Base-by-base conservation (phyloP, 1,140 invertebrate species). In the Ptiloglossa arizonensis region DNA sequence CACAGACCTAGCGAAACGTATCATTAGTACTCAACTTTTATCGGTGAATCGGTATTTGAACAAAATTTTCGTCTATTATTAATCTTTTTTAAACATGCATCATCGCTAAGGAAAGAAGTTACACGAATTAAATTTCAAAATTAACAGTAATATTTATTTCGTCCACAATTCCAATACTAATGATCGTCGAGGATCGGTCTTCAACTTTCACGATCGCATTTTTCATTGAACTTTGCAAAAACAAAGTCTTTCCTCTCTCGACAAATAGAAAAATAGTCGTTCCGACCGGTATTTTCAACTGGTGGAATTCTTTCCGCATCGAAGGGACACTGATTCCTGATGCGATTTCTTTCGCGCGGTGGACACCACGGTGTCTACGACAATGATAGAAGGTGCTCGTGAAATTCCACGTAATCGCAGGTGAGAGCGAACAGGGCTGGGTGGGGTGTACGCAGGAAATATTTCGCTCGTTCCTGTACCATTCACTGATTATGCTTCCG, bases 401-500 rank as follows among this genome's bases (percentile, higher is more conserved):
- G 52, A 63, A 59, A 56, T 73, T 80, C 70, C 63, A 32, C 24
- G 32, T 77, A 69, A 84, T 64, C 44, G 17, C 48, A 35, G n/a
- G 83, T 81, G 82, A 84, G 82, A 84, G 82, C 19, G 44, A 56
- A 62, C 8, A 27, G 74, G 54, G 72, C 83, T 68, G 60, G 79
- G 73, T 64, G 29, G 71, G 38, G 67, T 73, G 32, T 44, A 68
- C 52, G 9, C 29, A 81, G 82, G 57, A 85, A 84, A 59, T 60
- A 62, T 78, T 78, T 78, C 41, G 27, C 48, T 59, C 32, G 66
- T 80, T 63, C 38, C 32, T 77, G 27, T 68, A 83, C 83, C 76
- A 69, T 80, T 86, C 83, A 80, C 76, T 80, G 85, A 87, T 79
- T 86, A 81, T 83, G 81, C 75, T 87, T 86, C 82, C 74, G 83